These are phyloP conservation scores for Hesperophylax magnus DNA, from an alignment of 1,140 invertebrate species.

Conservation along the genomic window DNA sequence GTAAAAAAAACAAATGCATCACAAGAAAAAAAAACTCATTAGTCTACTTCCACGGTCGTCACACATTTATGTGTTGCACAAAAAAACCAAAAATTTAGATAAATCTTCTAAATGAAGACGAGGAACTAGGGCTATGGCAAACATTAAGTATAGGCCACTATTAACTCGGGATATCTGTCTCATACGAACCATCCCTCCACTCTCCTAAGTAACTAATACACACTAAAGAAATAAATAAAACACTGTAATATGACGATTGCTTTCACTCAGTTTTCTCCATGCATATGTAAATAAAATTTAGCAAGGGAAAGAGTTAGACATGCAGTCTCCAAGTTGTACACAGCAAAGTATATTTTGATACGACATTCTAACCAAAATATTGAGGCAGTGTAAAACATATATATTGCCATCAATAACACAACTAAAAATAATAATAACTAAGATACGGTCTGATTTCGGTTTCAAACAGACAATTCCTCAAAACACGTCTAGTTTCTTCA, in stretches of 20 bases:
- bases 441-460: conserved; percentile 40
- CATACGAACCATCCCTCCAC: too few species aligned
- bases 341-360: conserved; percentile 7
- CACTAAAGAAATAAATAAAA: not conserved
- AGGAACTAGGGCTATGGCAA: conserved; percentile 27
- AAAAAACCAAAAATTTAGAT: conserved; percentile 19
- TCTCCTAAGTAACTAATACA: too few species aligned
- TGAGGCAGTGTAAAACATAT: conserved; percentile 30
- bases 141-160: conserved; percentile 17
- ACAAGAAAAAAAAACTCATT: not conserved
- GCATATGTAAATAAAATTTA: conserved; percentile 40
- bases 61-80: conserved; percentile 1
- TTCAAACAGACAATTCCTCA: conserved; percentile 24
- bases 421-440: conserved; percentile 1
- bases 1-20: not conserved
- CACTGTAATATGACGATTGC: conserved; percentile 13
- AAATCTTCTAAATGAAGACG: conserved; percentile 2
- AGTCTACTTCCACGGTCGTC: not conserved
- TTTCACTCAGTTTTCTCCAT: conserved; percentile 31
- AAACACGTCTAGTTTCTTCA: not conserved
- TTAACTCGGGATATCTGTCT: not conserved
- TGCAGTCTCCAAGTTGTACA: conserved; percentile 26
- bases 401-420: conserved; percentile 35
- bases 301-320: conserved; percentile 34
- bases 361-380: conserved; percentile 8